Conservation (phyloP, 2,113 vertebrate species). For the Benitochromis conjunctus region DNA sequence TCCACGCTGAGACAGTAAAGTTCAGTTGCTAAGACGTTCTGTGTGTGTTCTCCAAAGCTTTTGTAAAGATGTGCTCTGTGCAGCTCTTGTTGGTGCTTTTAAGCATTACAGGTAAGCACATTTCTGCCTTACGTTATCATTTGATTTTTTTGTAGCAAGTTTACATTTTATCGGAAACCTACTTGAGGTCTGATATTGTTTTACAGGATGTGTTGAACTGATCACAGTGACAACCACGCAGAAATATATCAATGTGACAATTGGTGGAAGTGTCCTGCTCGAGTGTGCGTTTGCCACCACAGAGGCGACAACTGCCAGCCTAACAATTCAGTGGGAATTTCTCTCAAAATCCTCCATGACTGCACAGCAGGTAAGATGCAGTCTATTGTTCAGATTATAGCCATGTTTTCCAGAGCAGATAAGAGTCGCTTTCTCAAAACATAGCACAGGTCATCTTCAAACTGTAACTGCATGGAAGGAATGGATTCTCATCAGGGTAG, state of each 20-base stretch:
- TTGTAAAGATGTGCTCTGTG: constrained; percentile 17
- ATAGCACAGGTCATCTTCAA: fast-evolving
- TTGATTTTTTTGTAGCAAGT: background rate
- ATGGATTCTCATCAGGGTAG: background rate
- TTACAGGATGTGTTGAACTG: constrained; percentile 42
- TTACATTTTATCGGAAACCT: background rate
- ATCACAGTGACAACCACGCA: constrained; percentile 37
- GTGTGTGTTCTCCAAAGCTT: background rate
- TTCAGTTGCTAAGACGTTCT: background rate
- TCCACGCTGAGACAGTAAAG: background rate
- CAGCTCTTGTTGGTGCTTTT: constrained; percentile 17
- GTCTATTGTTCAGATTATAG: background rate
- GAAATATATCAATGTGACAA: constrained; percentile 49
- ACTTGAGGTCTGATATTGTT: background rate
- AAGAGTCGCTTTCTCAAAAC: background rate
- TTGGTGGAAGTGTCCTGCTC: constrained; percentile 16
- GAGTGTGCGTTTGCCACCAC: constrained; percentile 42
- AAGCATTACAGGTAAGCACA: constrained; percentile 11
- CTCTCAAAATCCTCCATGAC: background rate
- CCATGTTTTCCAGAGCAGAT: background rate
- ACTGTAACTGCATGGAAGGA: background rate
- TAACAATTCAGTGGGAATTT: constrained; percentile 58
- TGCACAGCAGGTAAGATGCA: constrained; percentile 38
- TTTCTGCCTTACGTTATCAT: background rate
- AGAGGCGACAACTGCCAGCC: background rate